Evolutionary conservation across 2,113 vertebrate species (phyloP).

Genomic region (Cichladusa arquata): DNA sequence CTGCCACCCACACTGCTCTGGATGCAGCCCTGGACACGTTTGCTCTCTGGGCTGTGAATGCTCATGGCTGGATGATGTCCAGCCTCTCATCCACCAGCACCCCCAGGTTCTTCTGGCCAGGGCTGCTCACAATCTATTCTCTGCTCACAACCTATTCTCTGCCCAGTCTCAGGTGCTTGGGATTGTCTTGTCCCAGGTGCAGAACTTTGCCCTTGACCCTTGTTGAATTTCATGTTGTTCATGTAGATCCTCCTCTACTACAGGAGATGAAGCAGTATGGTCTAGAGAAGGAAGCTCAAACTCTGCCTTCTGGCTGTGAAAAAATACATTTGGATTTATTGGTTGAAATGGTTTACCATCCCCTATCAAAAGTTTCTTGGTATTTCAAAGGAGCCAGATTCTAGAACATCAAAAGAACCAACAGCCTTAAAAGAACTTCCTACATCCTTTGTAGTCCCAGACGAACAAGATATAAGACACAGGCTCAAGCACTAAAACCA

Average conservation of each 20-base stretch:
- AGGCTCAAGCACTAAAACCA: background rate
- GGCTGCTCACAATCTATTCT: background rate
- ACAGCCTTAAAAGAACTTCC: background rate
- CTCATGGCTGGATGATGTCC: background rate
- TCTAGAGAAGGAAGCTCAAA: background rate
- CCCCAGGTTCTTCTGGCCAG: background rate
- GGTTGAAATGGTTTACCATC: background rate
- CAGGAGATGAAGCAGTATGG: background rate
- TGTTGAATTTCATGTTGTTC: background rate
- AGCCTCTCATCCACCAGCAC: background rate
- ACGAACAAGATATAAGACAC: background rate
- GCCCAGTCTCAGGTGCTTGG: background rate
- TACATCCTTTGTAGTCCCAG: background rate
- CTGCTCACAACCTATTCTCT: background rate
- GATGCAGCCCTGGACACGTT: background rate
- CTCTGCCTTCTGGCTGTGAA: background rate
- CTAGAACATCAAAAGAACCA: background rate
- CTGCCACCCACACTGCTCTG: rapidly evolving
- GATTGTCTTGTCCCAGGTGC: background rate
- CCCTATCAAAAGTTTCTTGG: background rate
- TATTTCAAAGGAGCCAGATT: background rate
- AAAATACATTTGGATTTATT: background rate
- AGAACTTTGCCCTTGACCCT: background rate
- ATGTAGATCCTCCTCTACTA: background rate
- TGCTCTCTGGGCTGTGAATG: too few relatives aligned